Conservation (phyloP, 2,113 vertebrate species). For the Tinamus guttatus region DNA sequence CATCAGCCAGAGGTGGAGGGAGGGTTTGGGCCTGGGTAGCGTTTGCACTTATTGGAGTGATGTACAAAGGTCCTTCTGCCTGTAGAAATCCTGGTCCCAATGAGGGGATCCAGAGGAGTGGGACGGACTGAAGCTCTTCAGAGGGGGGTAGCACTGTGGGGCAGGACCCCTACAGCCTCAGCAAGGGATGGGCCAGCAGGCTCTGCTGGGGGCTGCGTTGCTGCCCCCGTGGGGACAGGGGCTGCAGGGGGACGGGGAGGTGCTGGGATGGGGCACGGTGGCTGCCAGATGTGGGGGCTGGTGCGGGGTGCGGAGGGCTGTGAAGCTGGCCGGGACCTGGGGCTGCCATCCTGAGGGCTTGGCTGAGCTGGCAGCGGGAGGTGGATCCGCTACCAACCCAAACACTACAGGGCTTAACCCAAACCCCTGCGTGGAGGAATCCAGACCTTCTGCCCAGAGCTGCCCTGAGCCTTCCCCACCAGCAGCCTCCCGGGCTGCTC, state of each 20-base stretch:
- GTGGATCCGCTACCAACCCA: background rate
- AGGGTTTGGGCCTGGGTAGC: accelerated
- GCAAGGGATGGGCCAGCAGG: background rate
- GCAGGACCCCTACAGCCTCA: background rate
- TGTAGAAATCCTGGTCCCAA: background rate
- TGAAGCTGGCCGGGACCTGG: accelerated
- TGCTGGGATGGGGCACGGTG: background rate
- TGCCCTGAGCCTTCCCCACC: no score
- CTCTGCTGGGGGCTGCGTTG: no score
- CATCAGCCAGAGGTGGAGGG: accelerated
- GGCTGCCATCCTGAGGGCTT: accelerated
- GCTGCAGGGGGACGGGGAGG: background rate
- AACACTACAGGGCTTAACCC: background rate
- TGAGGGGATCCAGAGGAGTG: background rate
- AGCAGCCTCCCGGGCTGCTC: no score
- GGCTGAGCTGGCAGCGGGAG: no score
- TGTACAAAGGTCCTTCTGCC: background rate
- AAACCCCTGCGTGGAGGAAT: no score
- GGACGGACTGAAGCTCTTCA: background rate
- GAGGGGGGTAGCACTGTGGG: accelerated
- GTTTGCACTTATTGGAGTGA: background rate
- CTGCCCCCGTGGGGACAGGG: background rate
- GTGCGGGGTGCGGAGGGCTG: accelerated
- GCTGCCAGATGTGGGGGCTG: no score
- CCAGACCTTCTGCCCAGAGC: no score